Conservation (phyloP, 2,113 vertebrate species). For the Rhea americana region DNA sequence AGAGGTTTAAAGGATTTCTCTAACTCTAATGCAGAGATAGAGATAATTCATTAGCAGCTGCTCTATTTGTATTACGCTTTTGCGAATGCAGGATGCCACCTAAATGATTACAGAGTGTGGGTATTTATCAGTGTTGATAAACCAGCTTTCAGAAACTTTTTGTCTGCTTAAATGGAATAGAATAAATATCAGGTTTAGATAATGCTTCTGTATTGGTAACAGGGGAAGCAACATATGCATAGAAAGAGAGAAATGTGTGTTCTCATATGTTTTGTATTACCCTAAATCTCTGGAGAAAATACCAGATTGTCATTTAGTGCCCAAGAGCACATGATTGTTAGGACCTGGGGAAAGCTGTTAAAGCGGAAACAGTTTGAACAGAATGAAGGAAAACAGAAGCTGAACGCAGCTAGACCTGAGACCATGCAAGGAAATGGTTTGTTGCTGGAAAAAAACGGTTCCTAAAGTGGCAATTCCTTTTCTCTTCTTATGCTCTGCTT, state of each 20-base stretch:
- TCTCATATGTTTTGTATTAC: background rate
- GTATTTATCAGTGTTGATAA: background rate
- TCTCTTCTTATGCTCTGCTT: background rate
- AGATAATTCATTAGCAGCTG: background rate
- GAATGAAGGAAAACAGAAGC: background rate
- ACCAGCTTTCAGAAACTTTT: background rate
- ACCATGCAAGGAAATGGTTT: background rate
- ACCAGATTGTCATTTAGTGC: too few species aligned
- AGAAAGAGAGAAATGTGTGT: background rate
- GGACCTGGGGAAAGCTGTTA: background rate
- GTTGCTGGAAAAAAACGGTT: background rate
- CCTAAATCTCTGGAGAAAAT: background rate
- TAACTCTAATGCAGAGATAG: background rate
- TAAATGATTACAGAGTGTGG: background rate
- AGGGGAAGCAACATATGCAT: background rate
- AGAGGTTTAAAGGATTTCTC: background rate
- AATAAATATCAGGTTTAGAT: background rate
- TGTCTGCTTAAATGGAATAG: background rate
- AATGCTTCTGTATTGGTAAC: background rate
- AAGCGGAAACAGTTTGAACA: background rate
- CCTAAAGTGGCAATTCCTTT: background rate
- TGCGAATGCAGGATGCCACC: background rate
- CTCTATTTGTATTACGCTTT: background rate
- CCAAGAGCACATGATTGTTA: background rate
- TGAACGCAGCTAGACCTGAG: background rate